Conservation (phyloP, 2,797 vertebrate genomes). For the Ammospiza maritima region DNA sequence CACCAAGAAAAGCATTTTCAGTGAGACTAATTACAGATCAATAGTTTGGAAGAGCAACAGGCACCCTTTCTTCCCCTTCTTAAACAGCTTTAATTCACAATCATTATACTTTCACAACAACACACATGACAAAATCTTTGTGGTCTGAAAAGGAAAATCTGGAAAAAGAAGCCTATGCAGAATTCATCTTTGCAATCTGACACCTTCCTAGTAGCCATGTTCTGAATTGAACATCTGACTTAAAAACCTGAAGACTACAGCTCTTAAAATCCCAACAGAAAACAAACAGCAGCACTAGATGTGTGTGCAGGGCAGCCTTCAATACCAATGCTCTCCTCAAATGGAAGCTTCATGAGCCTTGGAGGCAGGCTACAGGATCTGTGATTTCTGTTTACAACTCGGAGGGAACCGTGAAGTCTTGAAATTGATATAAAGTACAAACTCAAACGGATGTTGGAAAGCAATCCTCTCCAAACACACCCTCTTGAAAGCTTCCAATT, state of each 20-base stretch:
- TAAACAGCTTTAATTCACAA: neutral
- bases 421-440: neutral
- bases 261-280: neutral
- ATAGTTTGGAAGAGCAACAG: neutral
- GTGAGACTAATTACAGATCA: neutral
- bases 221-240: neutral
- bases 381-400: neutral
- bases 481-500: neutral
- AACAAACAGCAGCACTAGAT: neutral
- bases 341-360: neutral
- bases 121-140: neutral
- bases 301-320: neutral
- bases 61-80: neutral
- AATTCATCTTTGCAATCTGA: neutral
- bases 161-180: neutral
- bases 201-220: neutral
- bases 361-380: neutral
- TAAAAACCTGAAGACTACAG: neutral
- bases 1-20: accelerated
- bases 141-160: neutral
- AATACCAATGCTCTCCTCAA: neutral
- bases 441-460: neutral
- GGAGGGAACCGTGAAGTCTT: neutral
- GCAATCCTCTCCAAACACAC: neutral
- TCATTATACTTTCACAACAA: neutral